Evolutionary conservation across 2,888 invertebrate species (phyloP).

Genomic region (Lagria hirta): DNA sequence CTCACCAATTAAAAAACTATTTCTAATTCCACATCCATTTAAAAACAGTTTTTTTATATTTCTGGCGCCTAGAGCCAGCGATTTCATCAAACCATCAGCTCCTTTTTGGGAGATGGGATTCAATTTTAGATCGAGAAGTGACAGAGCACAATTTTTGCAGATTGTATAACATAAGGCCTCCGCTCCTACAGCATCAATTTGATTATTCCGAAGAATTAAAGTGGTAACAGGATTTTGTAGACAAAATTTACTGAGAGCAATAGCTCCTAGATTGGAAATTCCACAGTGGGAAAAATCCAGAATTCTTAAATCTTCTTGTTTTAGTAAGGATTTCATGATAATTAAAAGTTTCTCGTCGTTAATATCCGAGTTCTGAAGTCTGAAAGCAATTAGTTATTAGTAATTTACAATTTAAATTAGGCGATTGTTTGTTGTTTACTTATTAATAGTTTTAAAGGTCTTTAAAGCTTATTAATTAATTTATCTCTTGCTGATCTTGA

Average conservation of each 20-base stretch:
- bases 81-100: slow-evolving; percentile 35
- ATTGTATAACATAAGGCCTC: slow-evolving; percentile 40
- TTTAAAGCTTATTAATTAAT: no score
- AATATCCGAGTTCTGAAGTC: slow-evolving; percentile 47
- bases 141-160: slow-evolving; percentile 34
- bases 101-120: slow-evolving; percentile 40
- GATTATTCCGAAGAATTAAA: slow-evolving; percentile 43
- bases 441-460: no score
- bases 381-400: slow-evolving; percentile 32
- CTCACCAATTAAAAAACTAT: slow-evolving; percentile 36
- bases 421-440: no score
- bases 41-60: slow-evolving; percentile 37
- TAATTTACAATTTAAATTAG: no score
- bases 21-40: slow-evolving; percentile 44
- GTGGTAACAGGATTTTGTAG: slow-evolving; percentile 35
- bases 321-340: slow-evolving; percentile 41
- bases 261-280: slow-evolving; percentile 43
- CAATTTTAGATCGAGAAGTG: slow-evolving; percentile 39
- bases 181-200: slow-evolving; percentile 41
- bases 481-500: no score
- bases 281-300: slow-evolving; percentile 50
- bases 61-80: slow-evolving; percentile 32
- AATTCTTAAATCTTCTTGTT: slow-evolving; percentile 38
- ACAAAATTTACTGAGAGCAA: slow-evolving; percentile 43
- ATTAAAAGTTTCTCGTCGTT: slow-evolving; percentile 42